phyloP scores from a whole-genome alignment of 2,113 vertebrate species.

The Phaethon lepturus region DNA sequence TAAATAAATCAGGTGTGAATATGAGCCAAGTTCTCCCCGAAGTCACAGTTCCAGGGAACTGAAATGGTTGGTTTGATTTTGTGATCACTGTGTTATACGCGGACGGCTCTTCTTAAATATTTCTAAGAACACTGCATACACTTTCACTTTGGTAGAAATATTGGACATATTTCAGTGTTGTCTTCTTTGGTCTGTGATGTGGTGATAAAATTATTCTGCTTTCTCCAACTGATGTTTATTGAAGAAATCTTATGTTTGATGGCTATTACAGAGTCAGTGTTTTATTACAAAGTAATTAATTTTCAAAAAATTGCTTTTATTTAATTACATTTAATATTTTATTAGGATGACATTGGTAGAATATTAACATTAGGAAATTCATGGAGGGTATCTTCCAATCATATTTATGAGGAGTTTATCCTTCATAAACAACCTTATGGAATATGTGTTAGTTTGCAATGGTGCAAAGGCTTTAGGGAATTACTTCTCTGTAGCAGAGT shows the following conservation, averaged over 20 bases:
- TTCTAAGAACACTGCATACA: neutral
- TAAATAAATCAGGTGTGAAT: neutral
- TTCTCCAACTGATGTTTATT: neutral
- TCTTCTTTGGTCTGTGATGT: neutral
- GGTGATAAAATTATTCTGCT: neutral
- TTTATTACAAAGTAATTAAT: slow-evolving; percentile 11
- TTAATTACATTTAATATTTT: slow-evolving; percentile 28
- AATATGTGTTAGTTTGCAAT: neutral
- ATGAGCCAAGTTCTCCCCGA: neutral
- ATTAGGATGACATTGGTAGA: neutral
- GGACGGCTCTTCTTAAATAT: neutral
- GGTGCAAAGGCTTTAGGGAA: neutral
- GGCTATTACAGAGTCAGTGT: neutral
- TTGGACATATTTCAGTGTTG: neutral
- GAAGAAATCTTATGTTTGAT: neutral
- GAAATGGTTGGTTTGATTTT: neutral
- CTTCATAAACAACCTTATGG: neutral
- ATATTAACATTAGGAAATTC: neutral
- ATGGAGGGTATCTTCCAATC: neutral
- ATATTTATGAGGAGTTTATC: neutral
- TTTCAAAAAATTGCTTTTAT: neutral
- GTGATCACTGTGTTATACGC: neutral
- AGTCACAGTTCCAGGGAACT: neutral
- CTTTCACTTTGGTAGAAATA: neutral
- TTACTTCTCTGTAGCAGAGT: neutral